Evolutionary conservation across 2,888 invertebrate species (phyloP).

Genomic region (Graphium colonna): DNA sequence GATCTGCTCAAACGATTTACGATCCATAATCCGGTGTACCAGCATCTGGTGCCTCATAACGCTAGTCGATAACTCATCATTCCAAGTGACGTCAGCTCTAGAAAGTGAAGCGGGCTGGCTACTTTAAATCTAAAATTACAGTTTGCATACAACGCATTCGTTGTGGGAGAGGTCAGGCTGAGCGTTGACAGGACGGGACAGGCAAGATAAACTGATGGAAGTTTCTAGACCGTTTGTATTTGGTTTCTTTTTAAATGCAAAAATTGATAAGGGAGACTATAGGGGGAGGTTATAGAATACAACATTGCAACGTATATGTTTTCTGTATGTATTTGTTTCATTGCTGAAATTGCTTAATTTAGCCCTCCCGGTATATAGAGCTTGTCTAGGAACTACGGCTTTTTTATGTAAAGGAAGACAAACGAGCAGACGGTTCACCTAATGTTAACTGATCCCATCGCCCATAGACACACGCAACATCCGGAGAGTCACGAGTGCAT

Average conservation of each 20-base stretch:
- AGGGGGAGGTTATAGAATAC: too few species aligned
- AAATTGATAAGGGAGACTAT: too few species aligned
- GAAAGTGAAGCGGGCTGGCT: constrained; percentile 31
- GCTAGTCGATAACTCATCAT: constrained; percentile 24
- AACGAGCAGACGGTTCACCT: too few species aligned
- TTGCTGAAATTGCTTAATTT: too few species aligned
- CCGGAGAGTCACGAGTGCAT: too few species aligned
- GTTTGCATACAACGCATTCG: constrained; percentile 33
- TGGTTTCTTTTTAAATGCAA: background rate
- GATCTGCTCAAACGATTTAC: constrained; percentile 3
- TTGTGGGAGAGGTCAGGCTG: constrained; percentile 47
- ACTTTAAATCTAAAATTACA: constrained; percentile 36
- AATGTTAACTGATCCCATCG: too few species aligned
- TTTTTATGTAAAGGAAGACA: too few species aligned
- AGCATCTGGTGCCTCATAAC: constrained; percentile 1
- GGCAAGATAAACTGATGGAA: background rate
- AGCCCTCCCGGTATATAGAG: too few species aligned
- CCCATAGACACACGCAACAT: too few species aligned
- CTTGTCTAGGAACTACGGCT: too few species aligned
- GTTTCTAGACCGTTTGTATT: background rate
- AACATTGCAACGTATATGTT: too few species aligned
- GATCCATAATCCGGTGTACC: constrained; percentile 5
- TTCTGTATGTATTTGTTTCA: too few species aligned
- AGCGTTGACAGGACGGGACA: constrained; percentile 45
- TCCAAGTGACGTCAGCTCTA: constrained; percentile 34